These are phyloP conservation scores for Cyclargus thomasi DNA, from an alignment of 1,140 invertebrate genomes.

Conservation along the genomic window DNA sequence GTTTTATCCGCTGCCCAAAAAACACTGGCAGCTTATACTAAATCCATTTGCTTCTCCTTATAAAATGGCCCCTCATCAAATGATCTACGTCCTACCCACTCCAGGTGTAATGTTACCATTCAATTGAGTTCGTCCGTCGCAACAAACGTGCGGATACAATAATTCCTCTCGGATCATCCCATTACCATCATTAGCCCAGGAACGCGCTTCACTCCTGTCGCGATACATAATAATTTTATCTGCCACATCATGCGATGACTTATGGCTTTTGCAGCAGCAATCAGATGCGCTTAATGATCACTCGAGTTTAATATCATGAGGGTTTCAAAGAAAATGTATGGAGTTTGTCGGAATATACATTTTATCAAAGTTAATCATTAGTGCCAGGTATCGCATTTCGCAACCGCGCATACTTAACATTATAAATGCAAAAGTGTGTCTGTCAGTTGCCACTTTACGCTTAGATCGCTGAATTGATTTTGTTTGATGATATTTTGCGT, in stretches of 20 bases:
- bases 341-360: too few relatives aligned
- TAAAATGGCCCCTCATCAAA: not conserved
- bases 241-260: not conserved
- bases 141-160: slow-evolving; percentile 50
- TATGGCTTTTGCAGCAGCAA: not conserved
- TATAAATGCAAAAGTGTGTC: too few relatives aligned
- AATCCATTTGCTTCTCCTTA: not conserved
- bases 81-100: slow-evolving; percentile 12
- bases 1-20: not conserved
- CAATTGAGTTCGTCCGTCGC: slow-evolving; percentile 57
- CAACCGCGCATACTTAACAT: too few relatives aligned
- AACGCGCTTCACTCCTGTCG: slow-evolving; percentile 27
- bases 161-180: slow-evolving; percentile 34
- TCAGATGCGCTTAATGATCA: too few relatives aligned
- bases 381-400: too few relatives aligned
- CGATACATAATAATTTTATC: slow-evolving; percentile 31
- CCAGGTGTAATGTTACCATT: slow-evolving; percentile 46
- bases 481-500: too few relatives aligned
- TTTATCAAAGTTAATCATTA: too few relatives aligned
- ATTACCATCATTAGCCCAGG: slow-evolving; percentile 33
- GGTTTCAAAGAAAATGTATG: too few relatives aligned
- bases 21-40: not conserved
- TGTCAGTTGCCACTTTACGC: too few relatives aligned
- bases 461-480: too few relatives aligned
- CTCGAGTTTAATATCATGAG: too few relatives aligned